Conservation (phyloP, 2,797 vertebrate species). For the Labroides dimidiatus region DNA sequence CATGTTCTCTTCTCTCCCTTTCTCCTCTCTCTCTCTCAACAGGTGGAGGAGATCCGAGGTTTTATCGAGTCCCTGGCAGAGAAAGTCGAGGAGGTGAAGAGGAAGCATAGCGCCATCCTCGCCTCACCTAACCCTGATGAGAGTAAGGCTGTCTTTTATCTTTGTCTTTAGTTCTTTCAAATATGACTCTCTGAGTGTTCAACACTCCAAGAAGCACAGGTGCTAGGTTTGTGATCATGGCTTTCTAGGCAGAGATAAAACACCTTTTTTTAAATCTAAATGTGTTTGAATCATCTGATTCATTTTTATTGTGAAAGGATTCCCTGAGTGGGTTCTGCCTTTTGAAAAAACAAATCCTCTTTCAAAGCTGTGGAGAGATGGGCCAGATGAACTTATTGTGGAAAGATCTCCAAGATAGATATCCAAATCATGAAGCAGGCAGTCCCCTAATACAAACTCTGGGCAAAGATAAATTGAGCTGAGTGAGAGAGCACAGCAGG, state of each 20-base stretch:
- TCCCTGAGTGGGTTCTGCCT: not conserved
- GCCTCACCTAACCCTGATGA: conserved; percentile 93
- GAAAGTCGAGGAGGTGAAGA: conserved; percentile 97
- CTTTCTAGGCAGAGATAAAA: no score
- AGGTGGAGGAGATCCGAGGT: conserved; percentile 97
- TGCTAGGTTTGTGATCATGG: no score
- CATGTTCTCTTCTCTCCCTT: conserved; percentile 16
- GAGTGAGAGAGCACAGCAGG: not conserved
- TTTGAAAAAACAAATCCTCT: not conserved
- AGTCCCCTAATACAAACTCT: not conserved
- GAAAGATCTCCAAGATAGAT: not conserved
- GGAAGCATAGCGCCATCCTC: conserved; percentile 95
- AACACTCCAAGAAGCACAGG: no score
- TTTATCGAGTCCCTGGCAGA: conserved; percentile 94
- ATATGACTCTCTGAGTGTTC: no score
- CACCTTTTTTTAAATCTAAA: no score
- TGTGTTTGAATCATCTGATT: not conserved
- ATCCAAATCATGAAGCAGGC: not conserved
- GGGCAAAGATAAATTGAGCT: not conserved
- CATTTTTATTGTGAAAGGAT: not conserved
- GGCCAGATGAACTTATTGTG: not conserved
- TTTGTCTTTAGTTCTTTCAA: conserved; percentile 1
- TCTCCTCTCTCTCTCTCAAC: conserved; percentile 20
- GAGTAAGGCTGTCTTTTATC: conserved; percentile 62
- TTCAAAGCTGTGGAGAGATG: not conserved